Base-by-base conservation (phyloP, 2,113 vertebrate species). In the Psammodynastes pulverulentus region DNA sequence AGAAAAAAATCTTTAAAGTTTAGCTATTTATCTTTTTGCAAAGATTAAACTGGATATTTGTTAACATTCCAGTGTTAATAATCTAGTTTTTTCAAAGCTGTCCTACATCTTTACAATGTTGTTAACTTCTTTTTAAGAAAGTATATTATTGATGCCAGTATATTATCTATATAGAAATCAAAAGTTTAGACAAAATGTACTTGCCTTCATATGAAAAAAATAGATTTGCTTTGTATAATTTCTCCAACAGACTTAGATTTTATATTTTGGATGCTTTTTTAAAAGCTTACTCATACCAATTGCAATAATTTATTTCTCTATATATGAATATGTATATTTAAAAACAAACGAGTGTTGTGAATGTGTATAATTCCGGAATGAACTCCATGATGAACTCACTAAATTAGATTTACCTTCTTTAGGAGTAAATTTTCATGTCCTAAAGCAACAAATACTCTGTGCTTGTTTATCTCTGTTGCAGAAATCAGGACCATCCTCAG, bases 21-120 rank as follows among this genome's bases (percentile, higher is more conserved):
- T 24, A n/a, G 23, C 19, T 21, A 48, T 19, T 86, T 39, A 29
- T 79, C 87, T 89, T 26, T 23, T 93, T 90, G 53, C 89, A 94
- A 94, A 90, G 51, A 89, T 92, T 93, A 29, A 58, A 62, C 72
- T 94, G 92, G 88, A 88, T 93, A 94, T 95, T 90, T 89, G 90
- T 85, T 34, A 89, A 51, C 9, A 45, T 90, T 91, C 52, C 13
- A 88, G 85, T 89, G 94, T 88, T 54, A 91, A 90, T 94, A 91
- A 92, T 94, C 92, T 39, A 89, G 48, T 87, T 91, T 45, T 94
- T 95, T 94, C 93, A 94, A 93, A 90, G 88, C 93, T 94, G 91
- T 88, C 86, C 91, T 93, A 26, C 94, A 84, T 89, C 29, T 92
- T 49, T 90, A 52, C 56, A 88, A 72, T 93, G 34, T 90, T 94